Conservation (phyloP, 2,888 invertebrate species). For the Heliconius aoede region DNA sequence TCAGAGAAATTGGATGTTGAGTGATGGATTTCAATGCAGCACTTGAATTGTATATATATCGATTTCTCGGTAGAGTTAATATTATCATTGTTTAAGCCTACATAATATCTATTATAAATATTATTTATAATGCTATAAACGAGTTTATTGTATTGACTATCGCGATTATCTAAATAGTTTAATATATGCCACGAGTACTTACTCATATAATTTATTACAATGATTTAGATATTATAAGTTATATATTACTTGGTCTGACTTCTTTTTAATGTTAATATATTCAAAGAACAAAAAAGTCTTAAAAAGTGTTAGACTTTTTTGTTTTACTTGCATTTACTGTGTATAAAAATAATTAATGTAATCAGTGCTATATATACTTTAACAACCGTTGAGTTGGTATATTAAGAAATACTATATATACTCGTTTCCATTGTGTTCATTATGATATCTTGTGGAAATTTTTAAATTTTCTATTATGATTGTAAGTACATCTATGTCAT, state of each 20-base stretch:
- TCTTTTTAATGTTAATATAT: not conserved
- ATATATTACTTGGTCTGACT: too few species aligned
- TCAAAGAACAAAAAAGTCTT: not conserved
- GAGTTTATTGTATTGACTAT: not conserved
- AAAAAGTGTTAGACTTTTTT: not conserved
- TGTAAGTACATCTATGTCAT: too few species aligned
- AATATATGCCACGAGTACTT: conserved; percentile 3
- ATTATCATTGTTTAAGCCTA: not conserved
- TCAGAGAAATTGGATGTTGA: not conserved
- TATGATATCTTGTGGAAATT: too few species aligned
- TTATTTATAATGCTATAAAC: not conserved
- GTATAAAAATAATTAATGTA: not conserved
- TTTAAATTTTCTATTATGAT: too few species aligned
- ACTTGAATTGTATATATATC: not conserved
- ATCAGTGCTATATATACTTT: not conserved
- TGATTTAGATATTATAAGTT: not conserved
- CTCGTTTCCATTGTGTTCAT: too few species aligned
- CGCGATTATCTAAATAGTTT: not conserved
- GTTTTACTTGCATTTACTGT: not conserved
- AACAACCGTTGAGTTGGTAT: not conserved
- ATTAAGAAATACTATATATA: not conserved
- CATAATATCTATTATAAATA: not conserved
- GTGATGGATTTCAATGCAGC: too few species aligned
- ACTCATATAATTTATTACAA: too few species aligned
- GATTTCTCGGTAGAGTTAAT: not conserved